Evolutionary conservation across 1,140 invertebrate genomes (phyloP).

Genomic region (Stegodyphus dumicola): DNA sequence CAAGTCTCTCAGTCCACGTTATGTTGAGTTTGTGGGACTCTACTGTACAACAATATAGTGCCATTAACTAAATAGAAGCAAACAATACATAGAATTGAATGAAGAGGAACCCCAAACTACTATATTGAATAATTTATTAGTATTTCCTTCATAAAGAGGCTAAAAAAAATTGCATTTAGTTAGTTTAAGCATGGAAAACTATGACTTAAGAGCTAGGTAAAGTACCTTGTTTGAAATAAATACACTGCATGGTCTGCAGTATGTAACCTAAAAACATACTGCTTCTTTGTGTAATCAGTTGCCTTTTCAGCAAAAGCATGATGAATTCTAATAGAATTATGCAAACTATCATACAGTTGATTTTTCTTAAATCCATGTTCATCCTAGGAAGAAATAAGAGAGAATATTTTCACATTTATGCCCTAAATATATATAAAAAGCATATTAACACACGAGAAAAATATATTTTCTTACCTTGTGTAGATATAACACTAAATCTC

Average conservation of each 20-base stretch:
- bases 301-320: conserved; percentile 94
- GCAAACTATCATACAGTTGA: conserved; percentile 77
- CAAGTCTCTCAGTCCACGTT: too few relatives aligned
- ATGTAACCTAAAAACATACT: conserved; percentile 94
- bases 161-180: too few relatives aligned
- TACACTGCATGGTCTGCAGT: conserved; percentile 97
- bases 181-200: background rate
- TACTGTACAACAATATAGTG: too few relatives aligned
- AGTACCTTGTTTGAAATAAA: conserved; percentile 90
- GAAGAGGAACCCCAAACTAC: too few relatives aligned
- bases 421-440: background rate
- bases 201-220: background rate
- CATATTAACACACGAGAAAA: background rate
- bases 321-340: conserved; percentile 90
- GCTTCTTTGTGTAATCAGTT: conserved; percentile 96
- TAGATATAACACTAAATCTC: conserved; percentile 95
- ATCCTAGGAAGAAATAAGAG: conserved; percentile 70
- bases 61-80: too few relatives aligned
- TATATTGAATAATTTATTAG: too few relatives aligned
- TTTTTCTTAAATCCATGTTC: conserved; percentile 90
- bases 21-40: too few relatives aligned
- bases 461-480: conserved; percentile 83
- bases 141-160: too few relatives aligned
- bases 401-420: background rate
- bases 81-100: too few relatives aligned